Base-by-base conservation (phyloP, 2,888 invertebrate species). In the Myopa tessellatipennis region DNA sequence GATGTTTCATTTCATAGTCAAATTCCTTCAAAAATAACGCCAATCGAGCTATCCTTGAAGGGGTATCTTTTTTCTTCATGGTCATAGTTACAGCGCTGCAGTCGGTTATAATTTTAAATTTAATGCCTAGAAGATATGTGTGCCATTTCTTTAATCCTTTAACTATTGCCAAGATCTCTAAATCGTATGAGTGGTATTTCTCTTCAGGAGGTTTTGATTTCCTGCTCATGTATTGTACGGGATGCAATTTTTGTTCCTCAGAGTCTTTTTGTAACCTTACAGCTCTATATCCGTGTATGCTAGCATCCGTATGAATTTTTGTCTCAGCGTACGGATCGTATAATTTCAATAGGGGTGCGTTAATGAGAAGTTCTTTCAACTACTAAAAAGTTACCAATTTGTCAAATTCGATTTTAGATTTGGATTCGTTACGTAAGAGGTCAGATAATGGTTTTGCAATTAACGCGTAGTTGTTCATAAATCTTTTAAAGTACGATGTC, bases 361-460 rank as follows among this genome's bases (percentile, higher is more conserved):
- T 50, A 45, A 61, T 63, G 45, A 71, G 50, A 63, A 36, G 50
- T 50, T 26, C 34, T 60, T 71, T 71, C 40, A 76, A 50, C 36
- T 76, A 71, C 10, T 76, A 36, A 26, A 76, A 71, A 4, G 76
- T 7, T 4, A 63, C 4, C 1, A 70, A 8, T 38, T 85, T 80
- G 12, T 82, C 71, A 5, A 74, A 50, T 7, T 78, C 79, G 73
- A 82, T 84, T 36, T 77, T 72, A 73, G 84, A 86, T 14, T 72
- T 67, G 4, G 50, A 67, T 71, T 82, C 72, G 63, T 84, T 85
- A 36, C 79, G 52, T n/a, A 79, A 26, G 12, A 80, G 16, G 61
- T 81, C 76, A 0, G 77, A 74, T n/a, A 80, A 65, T 4, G 80
- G 75, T 36, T 77, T 79, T 4, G 87, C 87, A 18, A 86, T 83